Conservation (phyloP, 2,888 invertebrate genomes). For the Dorcus hopei region DNA sequence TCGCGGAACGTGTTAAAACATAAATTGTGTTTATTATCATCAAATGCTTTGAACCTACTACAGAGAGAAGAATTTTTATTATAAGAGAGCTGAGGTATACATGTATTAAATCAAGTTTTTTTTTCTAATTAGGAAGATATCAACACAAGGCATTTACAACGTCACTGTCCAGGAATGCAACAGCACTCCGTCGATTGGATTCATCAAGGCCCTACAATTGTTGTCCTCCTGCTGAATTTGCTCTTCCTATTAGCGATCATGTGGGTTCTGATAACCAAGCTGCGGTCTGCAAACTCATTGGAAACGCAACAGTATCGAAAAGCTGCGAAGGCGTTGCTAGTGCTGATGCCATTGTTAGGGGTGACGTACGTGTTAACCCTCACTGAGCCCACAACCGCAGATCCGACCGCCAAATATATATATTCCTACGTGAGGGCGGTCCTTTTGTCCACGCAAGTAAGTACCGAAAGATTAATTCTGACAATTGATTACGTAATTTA, state of each 20-base stretch:
- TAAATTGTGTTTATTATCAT: too few species aligned
- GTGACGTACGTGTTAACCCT: constrained; percentile 86
- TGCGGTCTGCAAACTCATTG: constrained; percentile 83
- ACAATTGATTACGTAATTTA: too few species aligned
- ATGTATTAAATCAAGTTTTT: too few species aligned
- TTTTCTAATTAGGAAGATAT: constrained; percentile 16
- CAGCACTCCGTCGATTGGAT: constrained; percentile 82
- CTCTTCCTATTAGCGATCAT: constrained; percentile 81
- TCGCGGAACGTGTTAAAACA: constrained; percentile 1
- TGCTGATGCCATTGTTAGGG: constrained; percentile 89
- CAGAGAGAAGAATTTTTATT: too few species aligned
- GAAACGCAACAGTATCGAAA: constrained; percentile 90
- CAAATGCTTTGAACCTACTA: too few species aligned
- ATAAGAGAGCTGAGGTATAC: too few species aligned
- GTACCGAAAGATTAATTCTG: background rate
- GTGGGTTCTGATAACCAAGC: constrained; percentile 92
- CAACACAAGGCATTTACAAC: constrained; percentile 20
- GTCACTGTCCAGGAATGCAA: constrained; percentile 71
- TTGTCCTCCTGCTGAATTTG: constrained; percentile 77
- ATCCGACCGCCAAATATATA: constrained; percentile 69
- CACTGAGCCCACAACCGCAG: constrained; percentile 79
- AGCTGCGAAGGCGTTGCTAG: constrained; percentile 86
- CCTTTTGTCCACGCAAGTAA: constrained; percentile 87
- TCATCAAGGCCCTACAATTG: constrained; percentile 78
- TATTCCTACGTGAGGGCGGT: constrained; percentile 79